Evolutionary conservation across 2,888 invertebrate genomes (phyloP).

Genomic region (Tethea ocularis): DNA sequence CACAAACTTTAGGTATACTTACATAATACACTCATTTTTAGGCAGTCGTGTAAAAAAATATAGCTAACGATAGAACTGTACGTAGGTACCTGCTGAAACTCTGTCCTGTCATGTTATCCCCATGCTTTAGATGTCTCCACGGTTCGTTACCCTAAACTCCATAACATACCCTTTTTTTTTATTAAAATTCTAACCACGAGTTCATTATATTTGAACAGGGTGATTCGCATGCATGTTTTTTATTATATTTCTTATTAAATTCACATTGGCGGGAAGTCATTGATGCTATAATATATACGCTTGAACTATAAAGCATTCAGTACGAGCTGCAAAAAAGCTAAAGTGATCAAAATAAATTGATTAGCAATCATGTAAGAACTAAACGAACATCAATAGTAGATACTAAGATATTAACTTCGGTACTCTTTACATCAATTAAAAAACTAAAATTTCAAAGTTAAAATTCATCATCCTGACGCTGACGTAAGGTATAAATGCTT

Average conservation of each 20-base stretch:
- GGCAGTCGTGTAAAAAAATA: neutral
- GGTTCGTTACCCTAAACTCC: neutral
- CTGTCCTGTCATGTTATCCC: neutral
- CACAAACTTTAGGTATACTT: no score
- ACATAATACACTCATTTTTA: no score
- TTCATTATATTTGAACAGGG: slow-evolving; percentile 6
- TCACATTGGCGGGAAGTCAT: neutral
- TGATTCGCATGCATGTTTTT: neutral
- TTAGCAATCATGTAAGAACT: no score
- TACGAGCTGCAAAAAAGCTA: no score
- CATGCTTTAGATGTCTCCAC: neutral
- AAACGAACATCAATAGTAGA: no score
- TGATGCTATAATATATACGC: neutral
- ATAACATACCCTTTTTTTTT: neutral
- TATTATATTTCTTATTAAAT: neutral
- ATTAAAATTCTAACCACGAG: slow-evolving; percentile 2
- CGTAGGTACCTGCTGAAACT: neutral
- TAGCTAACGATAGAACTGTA: neutral
- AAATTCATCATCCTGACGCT: no score
- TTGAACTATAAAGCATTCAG: neutral
- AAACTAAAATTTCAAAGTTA: no score
- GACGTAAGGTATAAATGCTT: no score
- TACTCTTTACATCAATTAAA: no score
- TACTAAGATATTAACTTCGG: no score
- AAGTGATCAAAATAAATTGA: no score